These are phyloP conservation scores for Cyprinodon variegatus DNA, from an alignment of 2,113 vertebrate species.

Conservation along the genomic window DNA sequence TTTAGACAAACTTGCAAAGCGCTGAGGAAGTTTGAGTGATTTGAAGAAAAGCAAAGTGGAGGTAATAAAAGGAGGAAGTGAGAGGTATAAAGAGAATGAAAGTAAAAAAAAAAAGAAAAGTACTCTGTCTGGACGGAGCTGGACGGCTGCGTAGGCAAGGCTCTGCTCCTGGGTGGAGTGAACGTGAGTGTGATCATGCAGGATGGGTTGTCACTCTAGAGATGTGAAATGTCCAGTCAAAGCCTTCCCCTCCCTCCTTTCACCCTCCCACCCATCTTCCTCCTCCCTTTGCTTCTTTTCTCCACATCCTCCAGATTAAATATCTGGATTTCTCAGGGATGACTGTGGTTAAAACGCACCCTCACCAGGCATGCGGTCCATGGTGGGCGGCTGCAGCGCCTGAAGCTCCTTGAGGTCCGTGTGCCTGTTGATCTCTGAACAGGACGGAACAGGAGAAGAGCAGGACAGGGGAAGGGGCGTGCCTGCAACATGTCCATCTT, in stretches of 20 bases:
- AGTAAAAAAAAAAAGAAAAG: slow-evolving; percentile 38
- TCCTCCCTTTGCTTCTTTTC: slow-evolving; percentile 22
- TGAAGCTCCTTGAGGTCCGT: slow-evolving; percentile 86
- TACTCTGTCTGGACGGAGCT: slow-evolving; percentile 59
- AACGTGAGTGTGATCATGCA: slow-evolving; percentile 38
- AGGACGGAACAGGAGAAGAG: slow-evolving; percentile 60
- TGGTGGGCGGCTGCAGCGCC: slow-evolving; percentile 74
- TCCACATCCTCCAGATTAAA: slow-evolving; percentile 42
- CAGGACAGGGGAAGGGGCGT: slow-evolving; percentile 22
- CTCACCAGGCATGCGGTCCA: slow-evolving; percentile 95
- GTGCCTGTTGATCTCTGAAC: slow-evolving; percentile 79
- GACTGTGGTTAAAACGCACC: slow-evolving; percentile 85
- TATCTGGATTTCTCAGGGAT: slow-evolving; percentile 16
- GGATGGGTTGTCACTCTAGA: slow-evolving; percentile 57
- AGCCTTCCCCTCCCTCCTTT: slow-evolving; percentile 72
- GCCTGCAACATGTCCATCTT: slow-evolving; percentile 45
- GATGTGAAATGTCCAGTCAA: slow-evolving; percentile 78
- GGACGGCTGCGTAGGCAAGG: slow-evolving; percentile 52
- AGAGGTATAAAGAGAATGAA: slow-evolving; percentile 30
- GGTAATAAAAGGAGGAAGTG: slow-evolving; percentile 13
- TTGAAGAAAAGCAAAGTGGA: slow-evolving; percentile 6
- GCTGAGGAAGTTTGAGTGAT: slow-evolving; percentile 6
- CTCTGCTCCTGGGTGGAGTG: slow-evolving; percentile 58
- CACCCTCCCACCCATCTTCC: slow-evolving; percentile 73
- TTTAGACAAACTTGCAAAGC: neutral